Conservation (phyloP, 2,797 vertebrate species). For the Telmatherina bonti region DNA sequence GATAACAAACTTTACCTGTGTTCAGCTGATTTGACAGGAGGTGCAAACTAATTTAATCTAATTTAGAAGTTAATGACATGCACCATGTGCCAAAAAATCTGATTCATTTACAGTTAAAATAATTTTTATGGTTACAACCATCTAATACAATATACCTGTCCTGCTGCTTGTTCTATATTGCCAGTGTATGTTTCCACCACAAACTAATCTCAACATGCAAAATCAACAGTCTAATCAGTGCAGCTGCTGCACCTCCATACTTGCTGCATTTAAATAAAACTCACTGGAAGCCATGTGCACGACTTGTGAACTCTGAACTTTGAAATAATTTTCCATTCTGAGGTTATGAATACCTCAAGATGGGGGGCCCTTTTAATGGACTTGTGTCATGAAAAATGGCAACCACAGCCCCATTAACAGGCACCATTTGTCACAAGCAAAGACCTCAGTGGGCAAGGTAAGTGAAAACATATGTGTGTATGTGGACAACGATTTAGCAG, state of each 20-base stretch:
- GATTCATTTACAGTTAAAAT: not conserved
- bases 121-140: not conserved
- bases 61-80: not conserved
- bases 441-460: not conserved
- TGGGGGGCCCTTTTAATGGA: not conserved
- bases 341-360: not conserved
- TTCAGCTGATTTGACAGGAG: not conserved
- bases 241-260: not conserved
- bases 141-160: not conserved
- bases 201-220: not conserved
- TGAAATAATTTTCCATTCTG: not conserved
- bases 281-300: not conserved
- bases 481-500: not conserved
- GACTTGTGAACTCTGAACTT: not conserved
- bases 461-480: slow-evolving; percentile 12
- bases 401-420: not conserved
- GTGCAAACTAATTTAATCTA: not conserved
- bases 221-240: not conserved
- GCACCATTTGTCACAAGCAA: not conserved
- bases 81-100: not conserved
- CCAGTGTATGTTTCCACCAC: not conserved
- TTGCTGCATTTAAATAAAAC: not conserved
- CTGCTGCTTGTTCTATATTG: not conserved
- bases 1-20: too few relatives aligned
- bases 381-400: not conserved